Evolutionary conservation across 1,140 invertebrate genomes (phyloP).

Genomic region (Caerostris darwini): DNA sequence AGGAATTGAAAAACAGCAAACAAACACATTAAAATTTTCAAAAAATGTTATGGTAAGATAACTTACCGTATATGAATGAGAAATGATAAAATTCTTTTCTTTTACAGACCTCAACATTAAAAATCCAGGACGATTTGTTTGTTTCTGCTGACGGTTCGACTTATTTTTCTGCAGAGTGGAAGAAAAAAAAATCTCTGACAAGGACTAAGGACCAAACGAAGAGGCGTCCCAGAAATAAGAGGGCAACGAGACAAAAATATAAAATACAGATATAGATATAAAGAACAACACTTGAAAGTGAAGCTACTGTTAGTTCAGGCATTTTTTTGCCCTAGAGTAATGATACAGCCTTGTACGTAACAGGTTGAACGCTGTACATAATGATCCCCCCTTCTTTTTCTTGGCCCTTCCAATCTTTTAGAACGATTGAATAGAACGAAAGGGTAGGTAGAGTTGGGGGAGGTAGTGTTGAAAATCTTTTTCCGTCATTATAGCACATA

Average conservation of each 20-base stretch:
- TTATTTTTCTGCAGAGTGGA: slow-evolving; percentile 1
- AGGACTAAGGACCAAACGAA: slow-evolving; percentile 43
- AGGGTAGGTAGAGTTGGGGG: neutral
- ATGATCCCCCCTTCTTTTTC: slow-evolving; percentile 17
- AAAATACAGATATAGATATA: slow-evolving; percentile 35
- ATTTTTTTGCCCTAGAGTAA: slow-evolving; percentile 64
- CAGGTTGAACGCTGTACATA: slow-evolving; percentile 76
- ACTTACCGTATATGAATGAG: too few relatives aligned
- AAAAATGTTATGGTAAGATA: too few relatives aligned
- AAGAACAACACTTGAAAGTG: slow-evolving; percentile 66
- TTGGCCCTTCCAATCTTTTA: neutral
- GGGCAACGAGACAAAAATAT: slow-evolving; percentile 35
- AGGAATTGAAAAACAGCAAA: too few relatives aligned
- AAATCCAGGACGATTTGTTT: neutral
- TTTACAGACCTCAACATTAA: neutral
- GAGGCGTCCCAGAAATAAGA: slow-evolving; percentile 41
- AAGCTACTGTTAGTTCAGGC: slow-evolving; percentile 64
- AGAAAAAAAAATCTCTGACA: slow-evolving; percentile 40
- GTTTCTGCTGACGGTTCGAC: neutral
- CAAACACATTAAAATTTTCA: too few relatives aligned
- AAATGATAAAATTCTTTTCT: too few relatives aligned
- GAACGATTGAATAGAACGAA: slow-evolving; percentile 64
- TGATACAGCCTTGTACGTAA: slow-evolving; percentile 70
- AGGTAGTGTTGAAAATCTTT: slow-evolving; percentile 37
- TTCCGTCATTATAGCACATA: slow-evolving; percentile 74